These are phyloP conservation scores for Drosophila mulleri DNA, from an alignment of 2,888 invertebrate genomes.

Conservation along the genomic window DNA sequence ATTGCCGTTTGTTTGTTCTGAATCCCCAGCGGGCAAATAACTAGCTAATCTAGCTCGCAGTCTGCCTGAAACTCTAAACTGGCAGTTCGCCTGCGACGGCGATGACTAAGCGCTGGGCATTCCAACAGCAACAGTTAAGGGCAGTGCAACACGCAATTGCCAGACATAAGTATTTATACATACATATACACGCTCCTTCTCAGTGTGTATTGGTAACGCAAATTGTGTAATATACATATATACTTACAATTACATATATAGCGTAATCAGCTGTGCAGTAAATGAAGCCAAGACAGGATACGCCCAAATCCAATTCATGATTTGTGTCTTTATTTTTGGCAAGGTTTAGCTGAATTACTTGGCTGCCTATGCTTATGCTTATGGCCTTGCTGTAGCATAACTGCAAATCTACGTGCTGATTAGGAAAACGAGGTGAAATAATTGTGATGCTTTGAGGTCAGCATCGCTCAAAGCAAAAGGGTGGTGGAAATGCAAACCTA, in stretches of 20 bases:
- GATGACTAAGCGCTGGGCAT: conserved; percentile 40
- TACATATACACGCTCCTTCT: neutral
- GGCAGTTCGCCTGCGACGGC: neutral
- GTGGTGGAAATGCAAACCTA: neutral
- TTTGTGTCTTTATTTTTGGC: neutral
- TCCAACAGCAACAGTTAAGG: conserved; percentile 64
- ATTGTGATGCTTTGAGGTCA: conserved; percentile 9
- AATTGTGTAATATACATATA: neutral
- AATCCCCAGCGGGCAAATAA: neutral
- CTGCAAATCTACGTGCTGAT: conserved; percentile 38
- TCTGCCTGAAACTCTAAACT: neutral
- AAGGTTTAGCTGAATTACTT: conserved; percentile 1
- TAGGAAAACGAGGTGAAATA: conserved; percentile 24
- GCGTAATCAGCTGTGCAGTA: conserved; percentile 23
- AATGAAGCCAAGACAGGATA: conserved; percentile 26
- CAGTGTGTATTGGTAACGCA: neutral
- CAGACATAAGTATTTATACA: neutral
- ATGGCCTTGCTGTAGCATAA: conserved; percentile 12
- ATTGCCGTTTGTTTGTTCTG: neutral
- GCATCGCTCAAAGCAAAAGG: neutral
- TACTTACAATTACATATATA: too few species aligned
- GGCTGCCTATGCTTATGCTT: conserved; percentile 13
- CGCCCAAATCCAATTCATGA: neutral
- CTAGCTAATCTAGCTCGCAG: neutral
- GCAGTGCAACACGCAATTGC: conserved; percentile 65